Conservation (phyloP, 2,888 invertebrate species). For the Eristalinus aeneus region DNA sequence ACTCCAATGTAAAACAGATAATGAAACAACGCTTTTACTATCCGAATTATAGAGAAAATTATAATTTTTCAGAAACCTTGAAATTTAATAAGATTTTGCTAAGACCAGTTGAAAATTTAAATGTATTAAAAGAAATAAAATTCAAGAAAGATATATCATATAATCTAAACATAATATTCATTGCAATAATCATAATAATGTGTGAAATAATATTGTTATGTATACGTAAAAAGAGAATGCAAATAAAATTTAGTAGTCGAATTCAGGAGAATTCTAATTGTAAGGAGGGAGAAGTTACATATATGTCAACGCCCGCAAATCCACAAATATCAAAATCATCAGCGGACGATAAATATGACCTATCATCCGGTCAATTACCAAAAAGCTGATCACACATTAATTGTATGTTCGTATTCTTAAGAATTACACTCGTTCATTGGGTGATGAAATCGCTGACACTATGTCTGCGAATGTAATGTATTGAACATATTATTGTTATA, state of each 20-base stretch:
- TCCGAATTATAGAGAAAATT: constrained; percentile 1
- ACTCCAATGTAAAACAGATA: constrained; percentile 16
- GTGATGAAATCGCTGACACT: too few relatives aligned
- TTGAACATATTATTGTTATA: too few relatives aligned
- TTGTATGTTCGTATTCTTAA: too few relatives aligned
- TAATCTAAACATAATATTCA: neutral
- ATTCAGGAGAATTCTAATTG: constrained; percentile 16
- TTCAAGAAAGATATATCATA: neutral
- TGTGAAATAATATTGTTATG: neutral
- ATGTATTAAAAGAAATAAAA: neutral
- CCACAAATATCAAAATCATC: too few relatives aligned
- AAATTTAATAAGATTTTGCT: neutral
- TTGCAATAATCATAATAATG: constrained; percentile 6
- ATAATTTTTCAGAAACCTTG: neutral
- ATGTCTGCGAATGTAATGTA: too few relatives aligned
- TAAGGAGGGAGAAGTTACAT: constrained; percentile 14
- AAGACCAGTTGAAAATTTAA: neutral
- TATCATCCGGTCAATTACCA: too few relatives aligned
- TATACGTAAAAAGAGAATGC: constrained; percentile 1
- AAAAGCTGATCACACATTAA: too few relatives aligned
- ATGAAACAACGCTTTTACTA: constrained; percentile 10
- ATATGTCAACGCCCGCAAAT: neutral
- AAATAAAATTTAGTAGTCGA: neutral
- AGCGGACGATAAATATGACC: too few relatives aligned
- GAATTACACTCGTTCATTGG: too few relatives aligned